Evolutionary conservation across 2,888 invertebrate genomes (phyloP).

Genomic region (Melitaea athalia): DNA sequence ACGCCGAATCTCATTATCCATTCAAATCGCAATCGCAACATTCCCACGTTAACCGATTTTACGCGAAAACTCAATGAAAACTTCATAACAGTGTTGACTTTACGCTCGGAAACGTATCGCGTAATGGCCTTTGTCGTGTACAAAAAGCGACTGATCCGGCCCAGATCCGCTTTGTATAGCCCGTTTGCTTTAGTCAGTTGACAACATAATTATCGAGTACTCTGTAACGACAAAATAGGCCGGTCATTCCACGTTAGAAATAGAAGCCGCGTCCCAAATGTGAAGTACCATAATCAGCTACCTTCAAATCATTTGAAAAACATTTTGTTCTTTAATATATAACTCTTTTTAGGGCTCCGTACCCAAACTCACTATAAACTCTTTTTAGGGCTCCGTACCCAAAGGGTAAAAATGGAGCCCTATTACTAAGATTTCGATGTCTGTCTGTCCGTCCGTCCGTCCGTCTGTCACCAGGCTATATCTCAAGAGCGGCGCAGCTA

Average conservation of each 20-base stretch:
- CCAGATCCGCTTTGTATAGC: conserved; percentile 73
- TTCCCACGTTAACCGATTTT: conserved; percentile 74
- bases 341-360: too few relatives aligned
- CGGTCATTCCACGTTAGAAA: conserved; percentile 47
- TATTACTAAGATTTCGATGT: too few relatives aligned
- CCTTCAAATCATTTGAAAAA: not conserved
- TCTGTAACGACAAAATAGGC: conserved; percentile 55
- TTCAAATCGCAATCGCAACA: conserved; percentile 74
- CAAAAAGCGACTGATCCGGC: conserved; percentile 78
- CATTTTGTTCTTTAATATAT: not conserved
- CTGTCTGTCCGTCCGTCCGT: too few relatives aligned
- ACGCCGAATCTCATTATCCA: conserved; percentile 72
- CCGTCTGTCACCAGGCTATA: too few relatives aligned
- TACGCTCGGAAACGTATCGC: conserved; percentile 70
- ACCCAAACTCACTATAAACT: too few relatives aligned
- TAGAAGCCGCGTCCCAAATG: conserved; percentile 5
- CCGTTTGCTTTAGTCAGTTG: conserved; percentile 73
- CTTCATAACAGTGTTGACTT: conserved; percentile 79
- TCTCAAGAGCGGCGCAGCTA: too few relatives aligned
- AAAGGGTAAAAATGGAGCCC: too few relatives aligned
- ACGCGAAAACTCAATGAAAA: conserved; percentile 71
- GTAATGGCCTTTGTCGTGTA: conserved; percentile 76
- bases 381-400: too few relatives aligned
- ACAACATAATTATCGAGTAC: conserved; percentile 75
- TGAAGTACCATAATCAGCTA: not conserved